phyloP scores from a whole-genome alignment of 2,888 invertebrate species.

The Lingula anatina region DNA sequence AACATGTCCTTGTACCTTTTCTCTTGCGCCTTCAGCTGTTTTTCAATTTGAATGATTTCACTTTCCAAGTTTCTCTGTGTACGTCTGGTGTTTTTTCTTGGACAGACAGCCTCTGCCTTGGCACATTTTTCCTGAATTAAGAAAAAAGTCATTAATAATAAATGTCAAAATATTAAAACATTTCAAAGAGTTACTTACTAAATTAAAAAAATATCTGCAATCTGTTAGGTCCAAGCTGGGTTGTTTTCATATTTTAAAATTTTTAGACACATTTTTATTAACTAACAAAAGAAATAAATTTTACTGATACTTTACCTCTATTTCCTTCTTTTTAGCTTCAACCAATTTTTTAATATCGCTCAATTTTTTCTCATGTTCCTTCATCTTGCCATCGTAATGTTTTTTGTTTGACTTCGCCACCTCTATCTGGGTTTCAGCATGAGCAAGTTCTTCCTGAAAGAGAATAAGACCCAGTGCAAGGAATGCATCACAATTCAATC shows the following conservation, averaged over 20 bases:
- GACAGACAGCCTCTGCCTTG: slow-evolving; percentile 35
- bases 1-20: slow-evolving; percentile 29
- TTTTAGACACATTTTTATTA: no score
- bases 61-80: slow-evolving; percentile 31
- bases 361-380: slow-evolving; percentile 35
- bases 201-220: no score
- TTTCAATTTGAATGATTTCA: slow-evolving; percentile 41
- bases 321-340: slow-evolving; percentile 19
- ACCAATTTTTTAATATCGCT: slow-evolving; percentile 20
- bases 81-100: slow-evolving; percentile 32
- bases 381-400: slow-evolving; percentile 31
- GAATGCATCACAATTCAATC: no score
- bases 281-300: no score
- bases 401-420: slow-evolving; percentile 24
- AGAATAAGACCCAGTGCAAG: no score
- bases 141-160: no score
- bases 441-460: slow-evolving; percentile 27
- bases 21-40: slow-evolving; percentile 38
- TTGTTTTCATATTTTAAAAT: no score
- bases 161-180: no score
- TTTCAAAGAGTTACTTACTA: no score
- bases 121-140: slow-evolving; percentile 23
- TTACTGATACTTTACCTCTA: no score
- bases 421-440: slow-evolving; percentile 26
- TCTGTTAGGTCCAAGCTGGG: no score